Evolutionary conservation across 2,797 vertebrate species (phyloP).

Genomic region (Pangasius sanitwongsei): DNA sequence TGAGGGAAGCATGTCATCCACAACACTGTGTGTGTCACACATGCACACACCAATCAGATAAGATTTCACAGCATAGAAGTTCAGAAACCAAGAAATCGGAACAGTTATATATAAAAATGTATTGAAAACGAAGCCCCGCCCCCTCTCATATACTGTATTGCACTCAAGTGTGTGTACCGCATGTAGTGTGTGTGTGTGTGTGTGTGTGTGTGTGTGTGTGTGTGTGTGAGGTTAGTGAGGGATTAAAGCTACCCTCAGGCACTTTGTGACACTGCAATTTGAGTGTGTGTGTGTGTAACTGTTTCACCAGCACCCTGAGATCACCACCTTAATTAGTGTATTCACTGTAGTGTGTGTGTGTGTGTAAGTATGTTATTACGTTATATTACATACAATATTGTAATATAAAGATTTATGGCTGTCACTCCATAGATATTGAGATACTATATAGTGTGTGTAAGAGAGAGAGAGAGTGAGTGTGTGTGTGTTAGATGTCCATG

Average conservation of each 20-base stretch:
- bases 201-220: conserved; percentile 26
- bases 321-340: conserved; percentile 60
- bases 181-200: neutral
- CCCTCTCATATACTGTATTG: conserved; percentile 30
- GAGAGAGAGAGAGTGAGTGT: neutral
- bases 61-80: conserved; percentile 5
- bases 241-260: conserved; percentile 67
- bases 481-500: too few species aligned
- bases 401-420: conserved; percentile 30
- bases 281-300: conserved; percentile 72
- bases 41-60: conserved; percentile 62
- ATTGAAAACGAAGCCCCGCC: conserved; percentile 19
- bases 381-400: too few species aligned
- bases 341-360: neutral
- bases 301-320: conserved; percentile 74
- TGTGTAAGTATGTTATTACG: neutral
- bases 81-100: conserved; percentile 6
- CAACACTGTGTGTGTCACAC: conserved; percentile 54
- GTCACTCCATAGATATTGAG: conserved; percentile 27
- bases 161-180: conserved; percentile 16
- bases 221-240: conserved; percentile 16
- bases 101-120: conserved; percentile 7
- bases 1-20: conserved; percentile 63
- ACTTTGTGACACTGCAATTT: conserved; percentile 79
- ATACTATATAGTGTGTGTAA: neutral